Evolutionary conservation across 2,888 invertebrate genomes (phyloP), one percentile per base, ranked within the genome.

Genomic region (Agrotis ipsilon): DNA sequence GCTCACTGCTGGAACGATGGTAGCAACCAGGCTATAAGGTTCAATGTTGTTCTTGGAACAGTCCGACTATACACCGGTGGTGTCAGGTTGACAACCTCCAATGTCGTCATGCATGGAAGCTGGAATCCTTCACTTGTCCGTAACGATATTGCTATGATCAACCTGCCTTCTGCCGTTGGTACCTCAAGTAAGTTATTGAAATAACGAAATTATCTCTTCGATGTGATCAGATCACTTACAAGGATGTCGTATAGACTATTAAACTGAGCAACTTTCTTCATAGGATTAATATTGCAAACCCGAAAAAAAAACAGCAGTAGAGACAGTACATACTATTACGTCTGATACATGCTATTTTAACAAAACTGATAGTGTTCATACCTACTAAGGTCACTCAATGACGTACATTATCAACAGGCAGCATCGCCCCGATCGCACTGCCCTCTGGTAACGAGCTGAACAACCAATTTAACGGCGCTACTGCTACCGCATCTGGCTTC

Each of bases 401-500:
- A 24, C 24, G 2, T 24, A 24, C 2, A 24, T 24, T 24, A 24
- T 24, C 24, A 24, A 24, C 24, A 24, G 24, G 24, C 24, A 24
- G 71, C 18, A 90, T 92, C 18, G 58, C 62, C 1, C 57, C 85
- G 0, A 76, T 92, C 11, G 78, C 86, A 14, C 72, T 92, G 21
- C 90, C 92, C 18, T 57, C 81, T 64, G 89, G 88, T 21, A 14
- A 7, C 32, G 86, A 90, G 62, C 54, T 87, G 1, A 72, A 70
- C n/a, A 83, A 91, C n/a, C 24, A 24, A 24, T 94, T 87, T 63
- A 82, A 67, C 16, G 90, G 90, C 21, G 27, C 64, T 2, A 67
- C n/a, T 0, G 93, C 89, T 49, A 62, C 85, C 54, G 93, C 93
- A 32, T 91, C 93, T 24, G 94, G 94, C 45, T 94, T 88, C 61